Base-by-base conservation (phyloP, 2,797 vertebrate species). In the Clarias platycephalus region DNA sequence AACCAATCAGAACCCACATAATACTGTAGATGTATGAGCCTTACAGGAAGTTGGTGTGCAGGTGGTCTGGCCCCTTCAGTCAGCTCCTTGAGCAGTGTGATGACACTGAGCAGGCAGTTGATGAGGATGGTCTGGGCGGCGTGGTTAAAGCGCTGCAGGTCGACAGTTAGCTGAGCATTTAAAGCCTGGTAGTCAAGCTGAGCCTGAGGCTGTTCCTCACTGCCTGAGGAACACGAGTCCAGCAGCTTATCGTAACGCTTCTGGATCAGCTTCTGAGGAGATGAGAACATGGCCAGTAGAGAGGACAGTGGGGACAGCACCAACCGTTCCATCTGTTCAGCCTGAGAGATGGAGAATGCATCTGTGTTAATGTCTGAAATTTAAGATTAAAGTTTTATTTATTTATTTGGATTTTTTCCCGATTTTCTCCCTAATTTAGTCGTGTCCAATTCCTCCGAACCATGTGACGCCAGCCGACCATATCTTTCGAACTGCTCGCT, bases 171-270 rank as follows among this genome's bases (percentile, higher is more conserved):
- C 89, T 98, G 95, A 13, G 96, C 96, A 1, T 99, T 99, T 75
- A 99, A 92, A 55, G 98, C 98, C 87, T 97, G 96, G 0, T 98
- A 99, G 71, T 99, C 97, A 81, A 94, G 96, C 88, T 93, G 95
- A 84, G 96, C 95, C 64, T 94, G 93, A 72, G 96, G 95, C 5
- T 96, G 92, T 60, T 96, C 96, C 2, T 95, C 96, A 87, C 82
- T 91, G 62, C 89, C 86, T 58, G 95, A 94, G 1, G 95, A 93
- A 92, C 96, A 96, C 89, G 96, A 97, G 92, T 99, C 97, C 85
- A 99, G 92, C 77, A 99, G 88, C 91, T 99, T 99, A 93, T 99
- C 97, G 0, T 98, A 98, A 72, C 98, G 97, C 88, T 99, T 99
- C 93, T 98, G 97, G 89, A 99, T 98, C 86, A 99, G 97, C 91